Evolutionary conservation across 2,113 vertebrate genomes (phyloP), one percentile per base, ranked within the genome.

Genomic region (Centrocercus urophasianus): DNA sequence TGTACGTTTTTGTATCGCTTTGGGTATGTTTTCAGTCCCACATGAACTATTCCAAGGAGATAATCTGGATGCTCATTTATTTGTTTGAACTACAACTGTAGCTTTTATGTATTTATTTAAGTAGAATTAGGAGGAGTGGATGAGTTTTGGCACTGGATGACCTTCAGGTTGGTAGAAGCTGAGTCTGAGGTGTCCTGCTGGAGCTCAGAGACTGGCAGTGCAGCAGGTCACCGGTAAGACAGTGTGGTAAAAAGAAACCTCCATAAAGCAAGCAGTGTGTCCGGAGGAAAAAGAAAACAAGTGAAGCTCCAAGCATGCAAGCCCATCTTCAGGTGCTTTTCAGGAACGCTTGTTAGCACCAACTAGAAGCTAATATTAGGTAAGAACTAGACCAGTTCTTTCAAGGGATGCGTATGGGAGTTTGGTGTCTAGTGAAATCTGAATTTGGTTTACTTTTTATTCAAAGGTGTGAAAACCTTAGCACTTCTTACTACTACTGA

Each of bases 1-100:
- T 59, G 6, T 82, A 71, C 73, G 42, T 74, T 83, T 95, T 95
- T 85, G 7, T 77, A 34, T 90, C 48, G 60, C 48, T 61, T 84
- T 61, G 70, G 12, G 8, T 82, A 36, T 67, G 6, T 80, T 93
- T 93, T 89, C 34, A 27, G 10, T 77, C 70, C 28, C 32, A 10
- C 28, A 3, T 76, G 28, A 76, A 42, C 2, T 8, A 20, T 65
- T 85, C 47, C 40, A 63, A 34, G 30, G 19, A 43, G 21, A 61
- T 32, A 57, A 87, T 45, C 13, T 56, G 36, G 16, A 9, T 80
- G 16, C 5, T 77, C 8, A 24, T 61, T 64, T 72, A 19, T 64
- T 87, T 83, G 40, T 77, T 47, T 57, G 43, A 63, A 52, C 48
- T 63, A 9, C 27, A 59, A 22, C 19, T 7, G 5, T 21, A 70